These are phyloP conservation scores for Epinotia bilunana DNA, from an alignment of 2,888 invertebrate species.

Conservation along the genomic window DNA sequence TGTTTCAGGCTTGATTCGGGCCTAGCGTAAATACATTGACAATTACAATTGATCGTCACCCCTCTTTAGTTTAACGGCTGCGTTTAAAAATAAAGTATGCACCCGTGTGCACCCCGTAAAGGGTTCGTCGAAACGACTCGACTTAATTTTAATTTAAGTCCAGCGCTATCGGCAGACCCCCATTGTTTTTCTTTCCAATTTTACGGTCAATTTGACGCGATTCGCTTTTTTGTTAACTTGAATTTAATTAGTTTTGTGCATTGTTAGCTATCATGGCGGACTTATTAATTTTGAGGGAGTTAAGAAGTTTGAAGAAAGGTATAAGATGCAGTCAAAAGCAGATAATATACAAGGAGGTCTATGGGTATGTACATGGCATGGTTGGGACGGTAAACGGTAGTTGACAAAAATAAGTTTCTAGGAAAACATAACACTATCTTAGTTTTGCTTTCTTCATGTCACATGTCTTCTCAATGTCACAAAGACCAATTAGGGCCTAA, in stretches of 20 bases:
- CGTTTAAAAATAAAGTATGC: slow-evolving; percentile 22
- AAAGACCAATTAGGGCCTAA: too few relatives aligned
- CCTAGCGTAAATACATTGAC: too few relatives aligned
- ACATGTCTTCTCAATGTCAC: too few relatives aligned
- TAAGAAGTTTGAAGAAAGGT: background rate
- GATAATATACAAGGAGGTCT: too few relatives aligned
- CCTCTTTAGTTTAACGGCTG: background rate
- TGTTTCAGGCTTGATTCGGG: too few relatives aligned
- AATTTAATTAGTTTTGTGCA: slow-evolving; percentile 77
- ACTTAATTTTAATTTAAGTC: slow-evolving; percentile 84
- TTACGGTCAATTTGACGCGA: slow-evolving; percentile 84
- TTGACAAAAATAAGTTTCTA: too few relatives aligned
- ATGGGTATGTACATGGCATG: too few relatives aligned
- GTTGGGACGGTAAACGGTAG: too few relatives aligned
- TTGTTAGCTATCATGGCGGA: slow-evolving; percentile 40
- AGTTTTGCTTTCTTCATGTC: too few relatives aligned
- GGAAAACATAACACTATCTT: too few relatives aligned
- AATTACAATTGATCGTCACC: too few relatives aligned
- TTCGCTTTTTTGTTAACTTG: slow-evolving; percentile 79
- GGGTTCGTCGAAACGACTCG: slow-evolving; percentile 80
- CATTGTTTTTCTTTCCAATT: slow-evolving; percentile 84
- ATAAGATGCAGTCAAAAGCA: background rate
- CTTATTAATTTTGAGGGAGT: slow-evolving; percentile 19
- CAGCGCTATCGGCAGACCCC: slow-evolving; percentile 76
- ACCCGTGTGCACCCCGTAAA: slow-evolving; percentile 67